A percentile compares a stretch with the other conserved stretches of the same genome.
Conservation (phyloP, 35 echinoderm and acorn worm genomes). For the Strongylocentrotus purpuratus region DNA sequence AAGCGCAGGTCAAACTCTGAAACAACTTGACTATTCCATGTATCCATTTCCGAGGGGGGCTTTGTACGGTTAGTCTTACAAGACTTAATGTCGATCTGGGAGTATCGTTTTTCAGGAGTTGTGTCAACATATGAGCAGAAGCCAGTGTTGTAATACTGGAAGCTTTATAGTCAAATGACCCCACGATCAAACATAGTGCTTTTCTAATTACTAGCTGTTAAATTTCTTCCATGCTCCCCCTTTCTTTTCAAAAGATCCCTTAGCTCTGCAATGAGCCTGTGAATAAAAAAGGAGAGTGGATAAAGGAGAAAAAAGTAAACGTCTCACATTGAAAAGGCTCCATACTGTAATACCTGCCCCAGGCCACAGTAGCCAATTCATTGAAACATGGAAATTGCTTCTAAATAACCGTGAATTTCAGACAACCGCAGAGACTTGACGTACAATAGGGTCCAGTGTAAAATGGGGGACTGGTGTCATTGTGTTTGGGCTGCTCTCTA, state of each 20-base stretch:
- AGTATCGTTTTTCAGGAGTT: slow-evolving; percentile 4
- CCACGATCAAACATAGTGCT: slow-evolving; percentile 34
- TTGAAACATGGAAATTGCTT: slow-evolving; percentile 45
- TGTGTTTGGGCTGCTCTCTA: background rate
- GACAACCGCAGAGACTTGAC: slow-evolving; percentile 37
- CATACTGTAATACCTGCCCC: slow-evolving; percentile 28
- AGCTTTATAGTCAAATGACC: background rate
- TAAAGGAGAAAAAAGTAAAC: background rate
- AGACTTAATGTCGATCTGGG: slow-evolving; percentile 8
- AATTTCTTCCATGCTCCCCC: background rate
- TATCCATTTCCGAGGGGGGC: background rate
- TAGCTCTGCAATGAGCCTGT: background rate
- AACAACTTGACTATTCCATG: slow-evolving; percentile 1
- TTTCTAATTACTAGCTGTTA: slow-evolving; percentile 33
- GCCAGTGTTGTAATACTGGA: slow-evolving; percentile 37
- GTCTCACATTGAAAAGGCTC: background rate
- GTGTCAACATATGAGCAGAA: slow-evolving; percentile 30
- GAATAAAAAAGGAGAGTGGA: background rate
- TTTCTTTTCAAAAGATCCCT: slow-evolving; percentile 2
- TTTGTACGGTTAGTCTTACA: slow-evolving; percentile 7
- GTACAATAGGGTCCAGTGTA: slow-evolving; percentile 28
- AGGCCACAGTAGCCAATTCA: slow-evolving; percentile 37
- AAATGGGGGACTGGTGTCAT: slow-evolving; percentile 8
- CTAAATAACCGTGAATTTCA: slow-evolving; percentile 49
- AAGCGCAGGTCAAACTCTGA: background rate